These are phyloP conservation scores for Vanacampus margaritifer DNA, from an alignment of 2,113 vertebrate genomes.

Conservation along the genomic window DNA sequence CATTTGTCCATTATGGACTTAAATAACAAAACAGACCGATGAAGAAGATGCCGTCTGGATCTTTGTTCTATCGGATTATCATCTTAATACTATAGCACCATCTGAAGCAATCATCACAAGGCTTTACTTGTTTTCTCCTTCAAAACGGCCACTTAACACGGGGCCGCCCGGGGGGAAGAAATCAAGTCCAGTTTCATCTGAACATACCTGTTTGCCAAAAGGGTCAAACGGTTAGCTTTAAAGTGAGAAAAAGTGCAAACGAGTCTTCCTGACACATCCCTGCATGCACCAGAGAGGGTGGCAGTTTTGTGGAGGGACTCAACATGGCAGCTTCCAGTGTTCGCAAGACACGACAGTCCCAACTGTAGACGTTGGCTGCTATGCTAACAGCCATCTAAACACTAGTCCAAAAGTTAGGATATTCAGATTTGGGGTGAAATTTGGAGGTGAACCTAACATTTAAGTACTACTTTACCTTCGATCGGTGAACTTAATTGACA, in stretches of 20 bases:
- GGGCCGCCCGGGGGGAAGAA: conserved; percentile 27
- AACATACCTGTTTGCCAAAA: conserved; percentile 28
- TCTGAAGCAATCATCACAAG: conserved; percentile 54
- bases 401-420: not conserved
- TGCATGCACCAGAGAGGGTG: conserved; percentile 61
- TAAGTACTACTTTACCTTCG: not conserved
- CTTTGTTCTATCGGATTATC: conserved; percentile 57
- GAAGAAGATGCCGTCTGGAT: conserved; percentile 45
- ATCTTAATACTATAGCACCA: conserved; percentile 59
- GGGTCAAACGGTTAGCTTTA: conserved; percentile 27
- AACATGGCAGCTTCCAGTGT: conserved; percentile 51
- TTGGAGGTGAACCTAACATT: not conserved
- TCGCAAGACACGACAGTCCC: conserved; percentile 34
- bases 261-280: conserved; percentile 52
- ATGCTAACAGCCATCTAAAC: conserved; percentile 49
- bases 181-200: conserved; percentile 44
- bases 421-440: not conserved
- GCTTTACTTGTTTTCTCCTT: conserved; percentile 39
- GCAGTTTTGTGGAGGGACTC: conserved; percentile 54
- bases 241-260: conserved; percentile 55
- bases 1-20: conserved; percentile 3
- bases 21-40: conserved; percentile 38
- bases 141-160: conserved; percentile 32
- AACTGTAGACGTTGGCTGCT: conserved; percentile 44
- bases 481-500: not conserved